These are phyloP conservation scores for Spatula versicolor DNA, from an alignment of 2,797 vertebrate genomes.

Conservation along the genomic window DNA sequence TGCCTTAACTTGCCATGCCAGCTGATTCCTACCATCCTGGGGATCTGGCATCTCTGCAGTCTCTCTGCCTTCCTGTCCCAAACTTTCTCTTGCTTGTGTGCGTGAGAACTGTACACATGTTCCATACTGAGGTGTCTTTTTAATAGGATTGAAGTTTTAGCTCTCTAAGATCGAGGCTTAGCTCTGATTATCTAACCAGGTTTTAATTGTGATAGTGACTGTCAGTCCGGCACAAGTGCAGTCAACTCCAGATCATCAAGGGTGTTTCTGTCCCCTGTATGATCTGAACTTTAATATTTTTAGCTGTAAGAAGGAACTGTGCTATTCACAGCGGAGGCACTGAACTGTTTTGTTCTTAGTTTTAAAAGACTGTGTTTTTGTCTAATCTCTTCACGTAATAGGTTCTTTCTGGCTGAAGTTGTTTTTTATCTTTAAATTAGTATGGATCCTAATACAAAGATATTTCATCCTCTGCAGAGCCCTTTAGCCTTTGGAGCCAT, in stretches of 20 bases:
- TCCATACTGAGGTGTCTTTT: slow-evolving; percentile 27
- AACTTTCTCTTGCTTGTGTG: not conserved
- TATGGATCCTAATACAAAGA: not conserved
- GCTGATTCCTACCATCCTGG: not conserved
- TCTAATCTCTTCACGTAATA: not conserved
- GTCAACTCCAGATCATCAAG: not conserved
- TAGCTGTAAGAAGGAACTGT: not conserved
- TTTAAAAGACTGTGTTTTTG: not conserved
- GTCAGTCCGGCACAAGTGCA: not conserved
- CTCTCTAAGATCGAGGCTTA: slow-evolving; percentile 38
- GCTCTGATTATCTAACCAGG: slow-evolving; percentile 47
- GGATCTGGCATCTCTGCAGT: not conserved
- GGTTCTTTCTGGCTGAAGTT: not conserved
- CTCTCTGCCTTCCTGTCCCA: not conserved
- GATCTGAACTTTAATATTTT: not conserved
- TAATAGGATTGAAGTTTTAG: slow-evolving; percentile 58
- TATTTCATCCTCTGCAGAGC: not conserved
- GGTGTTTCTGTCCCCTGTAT: not conserved
- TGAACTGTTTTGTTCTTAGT: not conserved
- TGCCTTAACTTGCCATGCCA: not conserved
- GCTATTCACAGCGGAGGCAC: not conserved
- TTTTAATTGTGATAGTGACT: slow-evolving; percentile 45
- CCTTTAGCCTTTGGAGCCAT: not conserved
- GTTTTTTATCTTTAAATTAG: not conserved
- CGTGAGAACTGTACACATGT: not conserved